Conservation (phyloP, 2,113 vertebrate species). For the Rostratula benghalensis region DNA sequence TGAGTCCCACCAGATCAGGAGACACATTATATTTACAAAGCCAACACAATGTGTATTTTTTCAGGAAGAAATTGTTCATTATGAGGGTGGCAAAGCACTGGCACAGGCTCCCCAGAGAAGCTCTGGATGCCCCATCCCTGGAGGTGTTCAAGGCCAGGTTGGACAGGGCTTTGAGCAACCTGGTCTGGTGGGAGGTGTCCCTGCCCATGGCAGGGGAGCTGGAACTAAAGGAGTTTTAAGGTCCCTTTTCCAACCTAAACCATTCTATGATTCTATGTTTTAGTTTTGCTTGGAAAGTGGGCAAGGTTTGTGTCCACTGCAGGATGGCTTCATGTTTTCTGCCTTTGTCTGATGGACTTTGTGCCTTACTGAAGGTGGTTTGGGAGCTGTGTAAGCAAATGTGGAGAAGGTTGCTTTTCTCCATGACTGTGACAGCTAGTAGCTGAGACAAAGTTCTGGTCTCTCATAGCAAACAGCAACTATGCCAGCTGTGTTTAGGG, state of each 20-base stretch:
- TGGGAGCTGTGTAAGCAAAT: neutral
- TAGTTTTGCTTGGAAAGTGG: neutral
- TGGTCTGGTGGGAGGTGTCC: neutral
- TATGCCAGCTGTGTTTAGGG: rapidly evolving
- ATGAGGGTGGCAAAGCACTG: neutral
- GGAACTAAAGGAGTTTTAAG: neutral
- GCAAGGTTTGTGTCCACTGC: neutral
- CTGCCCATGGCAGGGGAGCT: neutral
- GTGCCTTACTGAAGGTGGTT: neutral
- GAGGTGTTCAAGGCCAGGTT: neutral
- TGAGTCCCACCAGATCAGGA: neutral
- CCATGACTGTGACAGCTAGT: neutral
- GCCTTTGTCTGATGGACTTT: neutral
- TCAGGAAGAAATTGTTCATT: neutral
- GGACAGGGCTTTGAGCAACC: neutral
- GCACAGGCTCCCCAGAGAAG: neutral
- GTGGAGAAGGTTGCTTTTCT: neutral
- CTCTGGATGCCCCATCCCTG: neutral
- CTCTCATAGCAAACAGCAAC: neutral
- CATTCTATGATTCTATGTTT: neutral
- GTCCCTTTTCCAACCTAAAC: neutral
- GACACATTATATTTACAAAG: neutral
- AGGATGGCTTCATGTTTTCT: neutral
- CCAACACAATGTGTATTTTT: neutral
- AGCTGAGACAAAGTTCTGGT: neutral